Base-by-base conservation (phyloP, 1,140 invertebrate genomes). In the Drosophila murphyi region DNA sequence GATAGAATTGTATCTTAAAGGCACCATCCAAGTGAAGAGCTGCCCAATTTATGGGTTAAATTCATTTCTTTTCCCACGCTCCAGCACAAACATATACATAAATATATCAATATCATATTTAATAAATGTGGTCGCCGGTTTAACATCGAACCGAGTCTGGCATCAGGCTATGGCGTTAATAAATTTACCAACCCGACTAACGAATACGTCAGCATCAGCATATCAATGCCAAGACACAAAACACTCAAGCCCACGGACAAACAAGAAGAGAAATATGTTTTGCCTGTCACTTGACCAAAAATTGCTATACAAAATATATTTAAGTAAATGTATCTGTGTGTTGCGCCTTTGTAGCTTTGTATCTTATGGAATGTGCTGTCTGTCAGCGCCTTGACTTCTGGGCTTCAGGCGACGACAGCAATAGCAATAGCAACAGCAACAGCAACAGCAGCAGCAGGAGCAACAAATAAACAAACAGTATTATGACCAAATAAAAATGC, bases 401-500 rank as follows among this genome's bases (percentile, higher is more conserved):
- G 61, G 78, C 70, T 60, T 35, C 29, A 55, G 67, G 67, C 67
- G 67, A 56, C 50, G 57, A 70, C 67, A 69, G 12, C 61, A 76
- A 47, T 32, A 60, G 48, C 78, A 78, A 74, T 20, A n/a, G n/a
- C n/a, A n/a, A n/a, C n/a, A 45, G 52, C 61, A 76, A 47, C 35
- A 60, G 48, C 79, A 78, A 75, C 37, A 45, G 52, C 35, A 45
- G 45, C 61, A 76, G 71, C 52, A 29, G 20, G 37, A 78, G 47
- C 43, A 60, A 72, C 79, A 83, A 89, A 87, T 87, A 87, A 87
- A 87, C 83, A 88, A 89, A 87, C 80, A 83, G 82, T 89, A 83
- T 87, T 87, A 87, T 83, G 83, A 48, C 70, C 83, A 83, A 87
- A 87, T 87, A 87, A 87, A 87, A 87, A 87, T 87, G 83, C 85